phyloP scores from a whole-genome alignment of 2,113 vertebrate genomes.

The Rallus limicola region DNA sequence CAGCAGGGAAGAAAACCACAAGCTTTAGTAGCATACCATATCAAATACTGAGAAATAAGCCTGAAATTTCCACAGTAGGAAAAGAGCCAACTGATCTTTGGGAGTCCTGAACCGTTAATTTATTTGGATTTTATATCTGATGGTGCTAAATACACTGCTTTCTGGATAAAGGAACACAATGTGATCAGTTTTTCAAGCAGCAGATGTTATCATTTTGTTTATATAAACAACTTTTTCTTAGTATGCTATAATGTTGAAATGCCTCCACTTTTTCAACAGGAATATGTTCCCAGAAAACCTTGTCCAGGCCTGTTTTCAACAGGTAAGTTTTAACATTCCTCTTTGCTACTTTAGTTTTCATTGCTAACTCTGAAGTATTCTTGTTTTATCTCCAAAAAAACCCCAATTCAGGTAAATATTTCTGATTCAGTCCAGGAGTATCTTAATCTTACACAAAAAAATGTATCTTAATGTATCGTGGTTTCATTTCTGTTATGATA shows the following conservation, averaged over 20 bases:
- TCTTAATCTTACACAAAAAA: background rate
- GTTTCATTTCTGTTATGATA: background rate
- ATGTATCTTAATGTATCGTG: background rate
- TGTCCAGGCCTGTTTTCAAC: slow-evolving; percentile 97
- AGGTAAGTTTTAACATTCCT: slow-evolving; percentile 77
- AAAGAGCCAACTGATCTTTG: background rate
- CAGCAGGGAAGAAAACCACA: background rate
- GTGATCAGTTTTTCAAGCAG: background rate
- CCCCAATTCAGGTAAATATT: background rate
- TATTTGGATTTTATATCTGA: background rate
- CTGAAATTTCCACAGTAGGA: background rate
- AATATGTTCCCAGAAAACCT: slow-evolving; percentile 99
- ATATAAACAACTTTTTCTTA: background rate
- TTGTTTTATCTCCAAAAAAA: background rate
- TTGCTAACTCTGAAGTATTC: background rate
- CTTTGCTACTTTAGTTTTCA: background rate
- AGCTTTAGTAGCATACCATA: background rate
- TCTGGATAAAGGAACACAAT: background rate
- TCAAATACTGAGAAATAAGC: background rate
- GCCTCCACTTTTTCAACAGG: slow-evolving; percentile 73
- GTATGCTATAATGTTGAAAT: background rate
- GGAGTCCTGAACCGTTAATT: background rate
- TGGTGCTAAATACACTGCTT: background rate
- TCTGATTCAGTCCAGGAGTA: background rate
- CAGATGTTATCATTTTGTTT: background rate